A percentile compares a stretch with the other conserved stretches of the same genome.
These are phyloP conservation scores for Pyrgilauda ruficollis DNA, from an alignment of 2,113 vertebrate genomes.

Conservation along the genomic window DNA sequence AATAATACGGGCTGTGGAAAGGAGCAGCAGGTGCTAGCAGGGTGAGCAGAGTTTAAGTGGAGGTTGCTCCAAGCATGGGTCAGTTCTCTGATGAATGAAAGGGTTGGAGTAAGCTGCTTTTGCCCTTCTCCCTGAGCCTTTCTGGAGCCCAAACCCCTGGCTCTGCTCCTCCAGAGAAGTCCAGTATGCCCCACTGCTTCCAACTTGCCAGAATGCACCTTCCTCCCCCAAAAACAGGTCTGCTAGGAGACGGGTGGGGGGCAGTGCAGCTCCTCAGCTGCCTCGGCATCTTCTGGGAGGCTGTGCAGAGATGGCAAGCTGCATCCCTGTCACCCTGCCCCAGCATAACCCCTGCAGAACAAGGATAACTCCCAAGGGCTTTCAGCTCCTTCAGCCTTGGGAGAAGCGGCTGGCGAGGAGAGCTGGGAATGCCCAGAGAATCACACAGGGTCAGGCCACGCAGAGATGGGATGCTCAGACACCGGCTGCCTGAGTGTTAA, in stretches of 20 bases:
- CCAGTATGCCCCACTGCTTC: fast-evolving
- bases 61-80: background rate
- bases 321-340: background rate
- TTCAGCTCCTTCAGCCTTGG: background rate
- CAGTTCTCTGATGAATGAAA: background rate
- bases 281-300: background rate
- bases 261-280: background rate
- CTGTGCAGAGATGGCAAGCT: background rate
- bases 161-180: background rate
- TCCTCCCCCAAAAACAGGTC: too few relatives aligned
- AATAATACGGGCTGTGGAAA: background rate
- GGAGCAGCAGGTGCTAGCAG: background rate
- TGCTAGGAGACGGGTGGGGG: fast-evolving
- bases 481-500: background rate
- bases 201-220: fast-evolving
- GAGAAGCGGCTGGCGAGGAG: background rate
- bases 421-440: background rate
- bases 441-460: background rate
- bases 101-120: background rate
- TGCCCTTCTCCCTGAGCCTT: background rate
- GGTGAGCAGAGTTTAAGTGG: background rate
- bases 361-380: background rate
- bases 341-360: background rate
- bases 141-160: background rate
- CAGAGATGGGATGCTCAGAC: background rate